Evolutionary conservation across 2,888 invertebrate species (phyloP), one percentile per base, ranked within the genome.

Genomic region (Meteorus colon): DNA sequence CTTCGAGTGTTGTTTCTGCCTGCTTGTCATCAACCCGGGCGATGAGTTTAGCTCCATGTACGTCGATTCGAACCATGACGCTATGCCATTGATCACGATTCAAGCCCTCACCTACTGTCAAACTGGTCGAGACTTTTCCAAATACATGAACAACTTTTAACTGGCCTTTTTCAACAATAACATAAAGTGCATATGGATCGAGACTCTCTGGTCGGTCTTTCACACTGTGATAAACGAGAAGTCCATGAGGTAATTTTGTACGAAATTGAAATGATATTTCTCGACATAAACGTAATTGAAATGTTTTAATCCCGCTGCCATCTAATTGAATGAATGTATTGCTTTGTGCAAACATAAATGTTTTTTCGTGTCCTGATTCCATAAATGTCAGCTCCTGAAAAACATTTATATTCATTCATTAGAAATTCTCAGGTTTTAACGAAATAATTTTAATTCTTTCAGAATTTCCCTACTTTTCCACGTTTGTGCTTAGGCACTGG

Each of bases 31-130:
- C 96, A n/a, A 97, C 96, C 86, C 94, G 93, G 68, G 97, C 96
- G 85, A 95, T 94, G 78, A 97, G 92, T 86, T 95, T 92, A 29
- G 96, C 96, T 34, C 95, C 95, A 84, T 96, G 95, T 2, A 97
- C 96, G 88, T 97, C 96, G 79, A 97, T 96, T 77, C 95, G 93
- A 60, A 95, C 96, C 74, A 95, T 94, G 19, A 97, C 97, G 83
- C 94, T 95, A 88, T 97, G 97, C 97, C 97, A 97, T 85, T 96
- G 94, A 86, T 97, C 96, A 82, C 96, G 93, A 89, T 97, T 97
- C 74, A 97, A 90, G 3, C 96, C 96, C 90, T 96, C 93, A 51
- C 96, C 97, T 4, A 97, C 96, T 0, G 96, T 96, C 60, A 97
- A 86, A n/a, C 93, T 92, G 0, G 96, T 96, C 72, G 96, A 93